Conservation (phyloP, 92 coral and sea anemone genomes). For the Palythoa heliodiscus region DNA sequence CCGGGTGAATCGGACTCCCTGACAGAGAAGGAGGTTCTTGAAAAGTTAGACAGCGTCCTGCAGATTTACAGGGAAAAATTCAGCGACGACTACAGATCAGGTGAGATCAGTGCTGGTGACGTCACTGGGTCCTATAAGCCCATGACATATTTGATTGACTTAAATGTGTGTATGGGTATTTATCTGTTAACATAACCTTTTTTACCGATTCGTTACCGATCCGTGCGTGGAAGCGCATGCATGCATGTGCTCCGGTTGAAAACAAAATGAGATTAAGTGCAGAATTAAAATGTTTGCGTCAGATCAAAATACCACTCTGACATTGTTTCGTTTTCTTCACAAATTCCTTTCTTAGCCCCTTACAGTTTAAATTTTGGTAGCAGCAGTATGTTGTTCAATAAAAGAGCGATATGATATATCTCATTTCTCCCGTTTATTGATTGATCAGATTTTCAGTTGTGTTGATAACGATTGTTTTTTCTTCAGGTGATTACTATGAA, state of each 20-base stretch:
- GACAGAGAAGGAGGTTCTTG: constrained; percentile 61
- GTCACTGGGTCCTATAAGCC: background rate
- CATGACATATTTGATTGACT: background rate
- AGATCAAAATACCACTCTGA: background rate
- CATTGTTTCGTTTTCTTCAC: background rate
- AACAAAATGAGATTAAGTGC: too few relatives aligned
- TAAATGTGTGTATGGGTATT: background rate
- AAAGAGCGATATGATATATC: background rate
- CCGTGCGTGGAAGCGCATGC: background rate
- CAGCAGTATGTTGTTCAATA: too few relatives aligned
- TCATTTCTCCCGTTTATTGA: background rate
- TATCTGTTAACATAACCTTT: background rate
- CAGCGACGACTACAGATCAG: constrained; percentile 76
- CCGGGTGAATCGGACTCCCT: constrained; percentile 59
- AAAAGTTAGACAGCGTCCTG: constrained; percentile 72
- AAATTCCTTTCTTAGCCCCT: too few relatives aligned
- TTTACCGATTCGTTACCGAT: background rate
- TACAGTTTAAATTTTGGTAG: too few relatives aligned
- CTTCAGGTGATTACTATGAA: constrained; percentile 49
- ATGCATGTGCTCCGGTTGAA: background rate
- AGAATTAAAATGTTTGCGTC: too few relatives aligned
- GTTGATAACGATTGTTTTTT: background rate
- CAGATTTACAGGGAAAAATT: constrained; percentile 65
- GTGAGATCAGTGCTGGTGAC: constrained; percentile 27
- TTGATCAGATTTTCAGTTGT: background rate